Conservation (phyloP, 2,113 vertebrate genomes). For the Ceratotherium simum region DNA sequence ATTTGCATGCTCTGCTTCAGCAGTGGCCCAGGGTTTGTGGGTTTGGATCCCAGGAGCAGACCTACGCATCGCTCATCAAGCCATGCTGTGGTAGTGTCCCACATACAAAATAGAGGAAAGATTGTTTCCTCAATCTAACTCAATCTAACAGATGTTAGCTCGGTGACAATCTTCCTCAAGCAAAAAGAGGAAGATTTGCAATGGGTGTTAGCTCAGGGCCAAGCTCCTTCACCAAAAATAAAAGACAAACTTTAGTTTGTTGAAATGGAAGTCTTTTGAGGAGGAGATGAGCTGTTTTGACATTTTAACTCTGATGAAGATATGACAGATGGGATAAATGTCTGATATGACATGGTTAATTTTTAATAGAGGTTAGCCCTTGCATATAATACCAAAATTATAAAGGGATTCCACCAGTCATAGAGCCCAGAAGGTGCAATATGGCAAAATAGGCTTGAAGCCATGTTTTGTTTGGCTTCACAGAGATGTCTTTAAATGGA, state of each 20-base stretch:
- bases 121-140: too few species aligned
- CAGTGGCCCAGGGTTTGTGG: too few species aligned
- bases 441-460: not conserved
- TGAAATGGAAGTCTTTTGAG: conserved; percentile 22
- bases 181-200: too few species aligned
- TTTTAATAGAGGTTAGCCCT: not conserved
- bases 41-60: too few species aligned
- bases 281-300: not conserved
- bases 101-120: too few species aligned
- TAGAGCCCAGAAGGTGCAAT: not conserved
- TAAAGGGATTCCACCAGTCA: not conserved
- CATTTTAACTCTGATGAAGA: not conserved
- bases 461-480: not conserved
- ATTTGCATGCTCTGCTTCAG: too few species aligned
- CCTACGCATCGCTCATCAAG: too few species aligned
- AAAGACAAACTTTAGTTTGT: not conserved
- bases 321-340: not conserved
- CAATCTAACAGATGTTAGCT: too few species aligned
- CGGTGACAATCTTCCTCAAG: too few species aligned
- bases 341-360: not conserved
- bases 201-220: too few species aligned
- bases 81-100: too few species aligned
- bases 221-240: too few species aligned
- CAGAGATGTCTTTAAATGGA: not conserved
- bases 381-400: not conserved